Base-by-base conservation (phyloP, 2,797 vertebrate species). In the Toxotes lorentzi region DNA sequence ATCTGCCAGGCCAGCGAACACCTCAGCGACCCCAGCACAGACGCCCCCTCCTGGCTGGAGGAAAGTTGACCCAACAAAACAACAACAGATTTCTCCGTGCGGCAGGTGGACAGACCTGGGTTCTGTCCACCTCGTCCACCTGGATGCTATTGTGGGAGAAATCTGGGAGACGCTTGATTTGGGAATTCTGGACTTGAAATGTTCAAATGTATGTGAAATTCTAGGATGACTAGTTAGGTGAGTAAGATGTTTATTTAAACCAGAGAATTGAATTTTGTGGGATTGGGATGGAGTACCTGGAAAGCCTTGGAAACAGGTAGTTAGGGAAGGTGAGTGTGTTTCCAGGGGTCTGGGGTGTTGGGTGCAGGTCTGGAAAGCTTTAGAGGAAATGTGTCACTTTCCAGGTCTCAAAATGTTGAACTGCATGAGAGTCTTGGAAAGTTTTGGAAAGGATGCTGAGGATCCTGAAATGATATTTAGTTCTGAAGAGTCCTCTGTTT, bases 1-100 rank as follows among this genome's bases (percentile, higher is more conserved):
- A 92, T 97, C 73, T 96, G 91, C 68, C 93, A 96, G 91, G 96
- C 96, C 17, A 91, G 94, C 30, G 92, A 95, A 3, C 23, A 35
- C 84, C 95, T 96, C 82, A 92, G 92, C 93, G 89, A 88, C 58
- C 92, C 96, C 56, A 91, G 92, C 72, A 78, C 85, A 57, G 96
- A 95, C 62, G 82, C 94, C 78, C 95, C 96, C 0, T 98, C 97
- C 76, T 98, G 96, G 96, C 95, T 98, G 79, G 97, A 98, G 94
- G 96, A 97, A 50, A 95, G 96, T 77, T 96, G 95, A 94, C 85
- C 6, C 5, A 1, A 8, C 63, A 48, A 21, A 4, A 9, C 43
- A 14, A 19, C 32, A 50, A n/a, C 24, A 17, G 3, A 34, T 0
- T 0, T 4, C 38, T 12, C 0, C 0, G 2, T 5, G 12, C 14